Conservation (phyloP, 2,113 vertebrate genomes). For the Phycodurus eques region DNA sequence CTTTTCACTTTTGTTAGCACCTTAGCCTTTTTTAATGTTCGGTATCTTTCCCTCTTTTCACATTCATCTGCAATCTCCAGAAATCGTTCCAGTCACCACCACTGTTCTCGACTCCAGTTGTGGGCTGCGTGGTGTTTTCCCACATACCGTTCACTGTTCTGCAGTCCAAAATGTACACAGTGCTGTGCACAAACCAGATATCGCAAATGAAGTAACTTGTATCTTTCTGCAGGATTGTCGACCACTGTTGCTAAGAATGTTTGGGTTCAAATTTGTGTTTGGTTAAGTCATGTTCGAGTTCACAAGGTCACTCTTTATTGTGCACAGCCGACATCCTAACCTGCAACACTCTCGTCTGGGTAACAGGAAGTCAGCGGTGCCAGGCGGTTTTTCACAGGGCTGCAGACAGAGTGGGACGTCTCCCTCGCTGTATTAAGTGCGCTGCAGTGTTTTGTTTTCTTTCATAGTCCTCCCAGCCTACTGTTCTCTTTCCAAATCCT, state of each 20-base stretch:
- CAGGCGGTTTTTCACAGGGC: conserved; percentile 32
- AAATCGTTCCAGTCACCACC: no score
- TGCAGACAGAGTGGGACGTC: conserved; percentile 23
- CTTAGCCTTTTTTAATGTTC: no score
- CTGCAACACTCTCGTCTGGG: not conserved
- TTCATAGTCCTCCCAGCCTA: conserved; percentile 7
- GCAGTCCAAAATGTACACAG: no score
- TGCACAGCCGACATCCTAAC: not conserved
- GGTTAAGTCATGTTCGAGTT: not conserved
- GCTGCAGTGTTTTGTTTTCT: conserved; percentile 11
- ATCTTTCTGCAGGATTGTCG: not conserved
- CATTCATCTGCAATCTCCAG: no score
- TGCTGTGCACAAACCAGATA: not conserved
- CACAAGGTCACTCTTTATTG: not conserved
- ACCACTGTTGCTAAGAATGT: not conserved
- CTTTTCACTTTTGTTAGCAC: no score
- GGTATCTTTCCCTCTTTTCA: no score
- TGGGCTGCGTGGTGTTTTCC: no score
- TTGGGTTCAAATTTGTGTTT: not conserved
- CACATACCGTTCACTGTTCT: no score
- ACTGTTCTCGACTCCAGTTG: no score
- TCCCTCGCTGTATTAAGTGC: conserved; percentile 4
- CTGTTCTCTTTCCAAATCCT: conserved; percentile 7
- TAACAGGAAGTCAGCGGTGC: conserved; percentile 13
- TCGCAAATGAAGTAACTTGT: not conserved